These are phyloP conservation scores for Xanthostigma xanthostigma DNA, from an alignment of 2,888 invertebrate genomes.

Conservation along the genomic window DNA sequence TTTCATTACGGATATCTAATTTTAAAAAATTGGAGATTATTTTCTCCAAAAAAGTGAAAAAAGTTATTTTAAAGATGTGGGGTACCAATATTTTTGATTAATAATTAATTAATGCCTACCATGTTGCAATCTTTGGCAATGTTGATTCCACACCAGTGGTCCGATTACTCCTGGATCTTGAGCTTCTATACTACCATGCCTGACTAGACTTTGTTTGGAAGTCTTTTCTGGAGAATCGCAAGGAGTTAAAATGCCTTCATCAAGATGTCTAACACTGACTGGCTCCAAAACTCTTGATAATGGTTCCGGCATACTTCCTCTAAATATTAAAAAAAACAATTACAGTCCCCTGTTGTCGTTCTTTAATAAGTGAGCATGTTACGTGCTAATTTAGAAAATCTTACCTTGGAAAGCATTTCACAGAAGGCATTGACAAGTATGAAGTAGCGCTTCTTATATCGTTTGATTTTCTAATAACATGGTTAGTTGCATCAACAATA, in stretches of 20 bases:
- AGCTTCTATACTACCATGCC: slow-evolving; percentile 53
- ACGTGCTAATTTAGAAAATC: slow-evolving; percentile 1
- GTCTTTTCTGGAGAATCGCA: slow-evolving; percentile 27
- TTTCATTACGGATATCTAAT: too few species aligned
- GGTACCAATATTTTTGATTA: neutral
- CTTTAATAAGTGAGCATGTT: neutral
- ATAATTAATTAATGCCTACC: slow-evolving; percentile 23
- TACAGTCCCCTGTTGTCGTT: neutral
- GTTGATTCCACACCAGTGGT: slow-evolving; percentile 70
- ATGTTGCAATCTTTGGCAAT: slow-evolving; percentile 50
- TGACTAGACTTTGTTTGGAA: slow-evolving; percentile 28
- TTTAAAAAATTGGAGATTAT: too few species aligned
- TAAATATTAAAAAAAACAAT: slow-evolving; percentile 20
- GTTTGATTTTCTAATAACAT: slow-evolving; percentile 8
- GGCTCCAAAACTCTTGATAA: slow-evolving; percentile 65
- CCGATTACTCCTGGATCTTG: slow-evolving; percentile 71
- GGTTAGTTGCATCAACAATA: slow-evolving; percentile 18
- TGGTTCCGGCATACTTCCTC: slow-evolving; percentile 61
- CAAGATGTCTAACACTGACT: slow-evolving; percentile 56
- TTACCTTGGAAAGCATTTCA: slow-evolving; percentile 67
- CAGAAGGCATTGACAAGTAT: slow-evolving; percentile 74
- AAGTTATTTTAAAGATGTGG: too few species aligned
- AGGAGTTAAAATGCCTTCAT: slow-evolving; percentile 21
- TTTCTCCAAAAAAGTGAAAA: too few species aligned
- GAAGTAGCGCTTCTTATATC: slow-evolving; percentile 39